Evolutionary conservation across 2,797 vertebrate genomes (phyloP).

Genomic region (Pseudomugil gertrudae): DNA sequence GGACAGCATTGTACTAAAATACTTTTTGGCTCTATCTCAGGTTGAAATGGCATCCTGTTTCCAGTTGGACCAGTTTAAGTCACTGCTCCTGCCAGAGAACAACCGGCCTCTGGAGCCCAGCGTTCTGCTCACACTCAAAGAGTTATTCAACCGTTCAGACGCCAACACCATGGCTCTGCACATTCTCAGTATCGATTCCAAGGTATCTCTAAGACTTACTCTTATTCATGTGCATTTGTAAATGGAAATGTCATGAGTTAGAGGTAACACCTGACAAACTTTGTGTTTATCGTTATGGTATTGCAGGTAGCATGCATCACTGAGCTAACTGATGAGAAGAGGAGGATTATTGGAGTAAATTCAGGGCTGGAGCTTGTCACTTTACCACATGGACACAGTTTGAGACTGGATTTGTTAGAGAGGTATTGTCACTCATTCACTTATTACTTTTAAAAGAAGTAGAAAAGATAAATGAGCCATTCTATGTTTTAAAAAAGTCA

Average conservation of each 20-base stretch:
- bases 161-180: constrained; percentile 82
- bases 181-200: constrained; percentile 87
- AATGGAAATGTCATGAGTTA: not conserved
- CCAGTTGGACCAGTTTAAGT: constrained; percentile 77
- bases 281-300: not conserved
- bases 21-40: constrained; percentile 34
- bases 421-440: constrained; percentile 72
- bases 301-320: constrained; percentile 83
- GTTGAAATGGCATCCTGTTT: constrained; percentile 82
- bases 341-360: constrained; percentile 83
- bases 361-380: constrained; percentile 90
- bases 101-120: constrained; percentile 86
- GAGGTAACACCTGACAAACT: not conserved
- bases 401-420: constrained; percentile 87
- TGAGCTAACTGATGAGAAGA: constrained; percentile 83
- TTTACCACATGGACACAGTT: constrained; percentile 86
- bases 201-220: constrained; percentile 72
- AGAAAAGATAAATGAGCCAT: not conserved
- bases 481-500: not conserved
- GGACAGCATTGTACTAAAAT: not conserved
- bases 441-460: not conserved
- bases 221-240: not conserved
- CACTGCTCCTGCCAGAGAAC: constrained; percentile 82
- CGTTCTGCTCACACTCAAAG: constrained; percentile 79
- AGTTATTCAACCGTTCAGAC: constrained; percentile 81